phyloP scores from a whole-genome alignment of 2,113 vertebrate genomes.

The Pipra filicauda region DNA sequence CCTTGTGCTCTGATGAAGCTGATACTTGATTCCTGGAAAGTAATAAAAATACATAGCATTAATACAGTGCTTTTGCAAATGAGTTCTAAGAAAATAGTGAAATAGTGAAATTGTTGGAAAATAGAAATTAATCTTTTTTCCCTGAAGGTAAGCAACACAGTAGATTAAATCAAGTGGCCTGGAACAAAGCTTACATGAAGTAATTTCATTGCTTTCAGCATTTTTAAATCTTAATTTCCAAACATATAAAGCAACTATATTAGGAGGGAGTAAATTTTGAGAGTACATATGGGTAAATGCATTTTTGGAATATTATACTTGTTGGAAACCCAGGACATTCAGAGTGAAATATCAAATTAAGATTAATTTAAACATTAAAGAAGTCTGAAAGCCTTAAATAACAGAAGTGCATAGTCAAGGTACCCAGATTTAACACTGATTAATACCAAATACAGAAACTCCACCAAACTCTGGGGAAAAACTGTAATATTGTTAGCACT shows the following conservation, averaged over 20 bases:
- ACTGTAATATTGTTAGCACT: neutral
- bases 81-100: neutral
- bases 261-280: neutral
- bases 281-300: neutral
- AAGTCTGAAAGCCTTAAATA: neutral
- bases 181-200: neutral
- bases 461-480: neutral
- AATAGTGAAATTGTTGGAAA: neutral
- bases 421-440: neutral
- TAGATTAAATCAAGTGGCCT: neutral
- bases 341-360: neutral
- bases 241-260: neutral
- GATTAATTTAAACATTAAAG: neutral
- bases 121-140: neutral
- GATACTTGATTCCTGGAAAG: constrained; percentile 56
- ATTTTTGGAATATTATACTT: neutral
- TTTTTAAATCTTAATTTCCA: neutral
- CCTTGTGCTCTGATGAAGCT: neutral
- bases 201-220: neutral
- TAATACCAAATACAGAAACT: neutral
- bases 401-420: neutral
- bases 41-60: neutral
- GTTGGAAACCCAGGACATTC: neutral
- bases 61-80: neutral
- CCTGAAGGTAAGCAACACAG: neutral